Conservation (phyloP, 2,888 invertebrate genomes). For the Himalopsyche anomala region DNA sequence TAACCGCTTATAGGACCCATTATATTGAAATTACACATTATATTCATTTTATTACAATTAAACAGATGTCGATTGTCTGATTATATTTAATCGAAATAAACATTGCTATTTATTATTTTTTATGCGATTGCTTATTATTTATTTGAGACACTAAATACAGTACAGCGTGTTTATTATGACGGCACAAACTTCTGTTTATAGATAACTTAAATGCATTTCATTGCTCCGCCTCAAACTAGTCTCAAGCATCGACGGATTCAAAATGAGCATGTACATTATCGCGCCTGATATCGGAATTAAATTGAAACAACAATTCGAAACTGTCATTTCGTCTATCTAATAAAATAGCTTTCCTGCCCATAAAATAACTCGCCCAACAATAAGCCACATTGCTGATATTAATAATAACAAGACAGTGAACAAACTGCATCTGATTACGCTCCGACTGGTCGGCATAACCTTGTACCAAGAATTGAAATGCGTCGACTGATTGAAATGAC, state of each 20-base stretch:
- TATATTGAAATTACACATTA: too few species aligned
- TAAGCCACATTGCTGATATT: constrained; percentile 26
- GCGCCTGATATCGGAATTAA: constrained; percentile 18
- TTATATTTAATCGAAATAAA: too few species aligned
- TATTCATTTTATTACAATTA: too few species aligned
- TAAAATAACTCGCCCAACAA: constrained; percentile 9
- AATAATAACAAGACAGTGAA: constrained; percentile 28
- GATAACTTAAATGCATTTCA: not conserved
- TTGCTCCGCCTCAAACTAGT: not conserved
- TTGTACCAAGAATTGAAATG: not conserved
- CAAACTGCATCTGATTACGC: constrained; percentile 18
- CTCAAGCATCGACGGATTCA: constrained; percentile 2
- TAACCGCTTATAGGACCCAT: too few species aligned
- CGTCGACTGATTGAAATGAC: not conserved
- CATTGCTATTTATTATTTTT: too few species aligned
- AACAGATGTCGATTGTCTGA: too few species aligned
- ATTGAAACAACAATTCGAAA: constrained; percentile 42
- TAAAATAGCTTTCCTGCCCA: constrained; percentile 17
- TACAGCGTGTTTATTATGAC: too few species aligned
- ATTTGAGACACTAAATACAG: too few species aligned
- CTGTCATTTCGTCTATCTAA: constrained; percentile 28
- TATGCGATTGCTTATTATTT: too few species aligned
- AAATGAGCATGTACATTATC: constrained; percentile 1
- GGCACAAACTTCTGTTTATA: not conserved
- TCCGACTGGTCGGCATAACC: not conserved